Evolutionary conservation across 92 coral and sea anemone genomes (phyloP), one percentile per base, ranked within the genome.

Genomic region (Metridium senile): DNA sequence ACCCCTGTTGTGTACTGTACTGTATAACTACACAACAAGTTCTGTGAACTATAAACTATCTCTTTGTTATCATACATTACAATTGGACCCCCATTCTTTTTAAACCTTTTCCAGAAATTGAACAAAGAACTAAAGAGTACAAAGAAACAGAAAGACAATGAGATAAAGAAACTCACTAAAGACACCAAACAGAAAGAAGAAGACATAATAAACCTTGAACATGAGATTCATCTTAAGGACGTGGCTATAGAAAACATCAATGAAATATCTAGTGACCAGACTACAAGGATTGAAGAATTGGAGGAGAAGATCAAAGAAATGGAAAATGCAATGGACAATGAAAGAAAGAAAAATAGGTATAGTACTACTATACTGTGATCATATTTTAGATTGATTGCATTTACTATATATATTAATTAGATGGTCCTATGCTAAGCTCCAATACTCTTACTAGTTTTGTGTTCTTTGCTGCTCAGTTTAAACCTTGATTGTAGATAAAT

Each of bases 101-200:
- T n/a, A n/a, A n/a, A n/a, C n/a, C 13, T 52, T 63, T 8, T 66
- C 10, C 79, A 91, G 97, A 89, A 80, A 66, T 76, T 91, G 31
- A 73, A 26, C 18, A 91, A 82, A 59, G 97, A 91, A 26, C 78
- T 88, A 13, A 91, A 91, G 66, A 79, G 93, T 31, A 29, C 76
- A 62, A 88, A 82, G 84, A 91, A 75, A 70, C 89, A 88, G 8
- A 91, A 91, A 68, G 97, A 91, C 74, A 68, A 77, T 11, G 97
- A 91, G 66, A 80, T 83, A 13, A 91, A 91, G 78, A 72, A 88
- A 59, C 63, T 88, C 20, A 45, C 81, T 13, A 91, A 88, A 70
- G 93, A 88, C 1, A 33, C 49, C 53, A 91, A 91, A 83, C 87
- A 81, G 65, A 88, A 80, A 64, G 89, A 88, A 51, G 90, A 71